These are phyloP conservation scores for Pedetes capensis DNA, from an alignment of 2,113 vertebrate genomes.

Conservation along the genomic window DNA sequence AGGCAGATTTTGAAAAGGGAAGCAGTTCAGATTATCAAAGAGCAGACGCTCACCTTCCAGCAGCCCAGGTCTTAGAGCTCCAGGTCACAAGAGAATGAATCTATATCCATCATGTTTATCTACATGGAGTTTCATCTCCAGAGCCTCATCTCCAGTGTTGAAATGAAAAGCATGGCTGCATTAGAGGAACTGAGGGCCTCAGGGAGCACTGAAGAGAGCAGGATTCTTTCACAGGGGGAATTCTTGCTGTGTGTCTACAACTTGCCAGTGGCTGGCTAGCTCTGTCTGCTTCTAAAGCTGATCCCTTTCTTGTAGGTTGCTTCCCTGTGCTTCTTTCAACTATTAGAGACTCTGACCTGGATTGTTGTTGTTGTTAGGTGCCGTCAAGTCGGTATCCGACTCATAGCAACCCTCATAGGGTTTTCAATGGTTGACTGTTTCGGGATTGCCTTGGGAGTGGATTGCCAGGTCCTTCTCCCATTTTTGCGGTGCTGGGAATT, in stretches of 20 bases:
- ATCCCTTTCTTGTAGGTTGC: not conserved
- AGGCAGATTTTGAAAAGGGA: not conserved
- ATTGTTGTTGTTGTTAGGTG: no score
- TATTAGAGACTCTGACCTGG: not conserved
- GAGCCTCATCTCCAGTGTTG: not conserved
- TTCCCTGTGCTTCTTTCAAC: not conserved
- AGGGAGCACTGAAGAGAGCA: not conserved
- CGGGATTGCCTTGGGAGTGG: no score
- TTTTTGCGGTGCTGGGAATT: no score
- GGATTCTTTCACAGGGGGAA: not conserved
- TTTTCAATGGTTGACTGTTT: no score
- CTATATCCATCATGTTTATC: not conserved
- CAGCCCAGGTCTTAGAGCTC: not conserved
- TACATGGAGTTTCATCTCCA: not conserved
- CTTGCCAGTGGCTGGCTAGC: not conserved
- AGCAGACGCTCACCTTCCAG: not conserved
- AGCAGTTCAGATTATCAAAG: not conserved
- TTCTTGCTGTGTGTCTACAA: not conserved
- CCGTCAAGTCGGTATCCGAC: no score
- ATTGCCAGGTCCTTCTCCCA: no score
- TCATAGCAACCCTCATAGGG: no score
- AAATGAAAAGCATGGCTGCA: not conserved
- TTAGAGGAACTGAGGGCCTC: not conserved
- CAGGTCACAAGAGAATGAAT: not conserved
- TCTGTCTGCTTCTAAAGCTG: not conserved